Evolutionary conservation across 1,140 invertebrate species (phyloP), one percentile per base, ranked within the genome.

Genomic region (Tribolium castaneum): DNA sequence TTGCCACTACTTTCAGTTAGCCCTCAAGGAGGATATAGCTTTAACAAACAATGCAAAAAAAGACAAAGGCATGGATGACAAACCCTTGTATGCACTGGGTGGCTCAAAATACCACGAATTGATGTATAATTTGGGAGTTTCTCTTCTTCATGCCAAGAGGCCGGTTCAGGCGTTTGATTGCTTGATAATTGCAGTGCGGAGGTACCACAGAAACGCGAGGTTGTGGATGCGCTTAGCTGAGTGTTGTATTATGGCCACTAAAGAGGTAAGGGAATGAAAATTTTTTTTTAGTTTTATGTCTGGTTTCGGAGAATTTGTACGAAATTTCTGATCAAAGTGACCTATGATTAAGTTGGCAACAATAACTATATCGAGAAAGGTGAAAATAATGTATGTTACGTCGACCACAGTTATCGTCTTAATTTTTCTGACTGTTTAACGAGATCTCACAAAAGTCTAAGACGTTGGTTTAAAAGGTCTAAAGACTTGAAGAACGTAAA

Each of bases 181-280:
- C 87, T 91, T 99, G 5, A 92, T 94, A n/a, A 93, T 96, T 87
- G 94, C 94, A 16, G 91, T 96, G 0, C 92, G 96, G 80, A 92
- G 93, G 59, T 95, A 95, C 83, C 94, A 95, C 73, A 94, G 93
- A 81, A 98, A 98, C 88, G 94, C 96, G 0, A 89, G 95, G 62
- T 89, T 99, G 2, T 99, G 97, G 97, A 86, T 98, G 30, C 90
- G 97, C 80, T 89, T 99, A 81, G 96, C 97, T 0, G 98, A 99
- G 87, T 98, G 97, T 85, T 98, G 96, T 86, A 93, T 95, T 73
- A 90, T 91, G 86, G 89, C 90, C 50, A 89, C 94, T 78, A 93
- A 93, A 89, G 84, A 88, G 62, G 92, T 93, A 87, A 88, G 85
- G 85, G 56, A 72, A 34, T 52, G 10, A 54, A 35, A 19, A 19